Conservation (phyloP, 2,888 invertebrate species). For the Eremobia ochroleuca region DNA sequence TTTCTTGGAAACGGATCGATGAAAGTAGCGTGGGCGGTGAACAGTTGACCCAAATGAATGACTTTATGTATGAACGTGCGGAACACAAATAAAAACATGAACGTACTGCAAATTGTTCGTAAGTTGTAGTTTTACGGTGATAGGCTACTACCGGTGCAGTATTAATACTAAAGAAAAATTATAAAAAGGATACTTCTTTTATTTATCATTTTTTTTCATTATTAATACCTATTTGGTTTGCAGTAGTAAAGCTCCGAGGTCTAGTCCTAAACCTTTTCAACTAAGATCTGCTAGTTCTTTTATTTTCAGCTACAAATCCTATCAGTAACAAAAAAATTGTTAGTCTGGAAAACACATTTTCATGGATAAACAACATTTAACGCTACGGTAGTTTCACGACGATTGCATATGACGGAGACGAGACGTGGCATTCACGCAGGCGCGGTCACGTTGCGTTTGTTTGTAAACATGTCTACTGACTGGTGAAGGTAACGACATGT, state of each 20-base stretch:
- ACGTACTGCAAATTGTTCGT: not conserved
- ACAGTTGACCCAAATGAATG: constrained; percentile 48
- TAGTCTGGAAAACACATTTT: constrained; percentile 5
- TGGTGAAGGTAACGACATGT: constrained; percentile 73
- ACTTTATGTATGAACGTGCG: constrained; percentile 28
- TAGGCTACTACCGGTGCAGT: not conserved
- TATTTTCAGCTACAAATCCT: not conserved
- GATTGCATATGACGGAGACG: constrained; percentile 61
- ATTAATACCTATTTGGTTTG: not conserved
- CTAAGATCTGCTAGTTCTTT: not conserved
- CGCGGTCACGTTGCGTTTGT: constrained; percentile 79
- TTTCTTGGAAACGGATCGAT: constrained; percentile 55
- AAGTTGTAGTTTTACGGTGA: constrained; percentile 2
- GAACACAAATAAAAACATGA: constrained; percentile 47
- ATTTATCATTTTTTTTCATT: not conserved
- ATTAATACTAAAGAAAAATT: not conserved
- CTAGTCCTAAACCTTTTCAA: not conserved
- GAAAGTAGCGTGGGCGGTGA: constrained; percentile 32
- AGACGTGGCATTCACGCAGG: constrained; percentile 74
- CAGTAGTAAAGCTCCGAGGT: not conserved
- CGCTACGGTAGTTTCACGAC: constrained; percentile 58
- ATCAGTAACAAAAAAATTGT: constrained; percentile 1
- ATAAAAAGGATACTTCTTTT: not conserved
- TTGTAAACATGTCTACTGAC: constrained; percentile 79
- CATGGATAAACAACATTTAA: constrained; percentile 47